Evolutionary conservation across 2,113 vertebrate species (phyloP).

Genomic region (Daboia siamensis): DNA sequence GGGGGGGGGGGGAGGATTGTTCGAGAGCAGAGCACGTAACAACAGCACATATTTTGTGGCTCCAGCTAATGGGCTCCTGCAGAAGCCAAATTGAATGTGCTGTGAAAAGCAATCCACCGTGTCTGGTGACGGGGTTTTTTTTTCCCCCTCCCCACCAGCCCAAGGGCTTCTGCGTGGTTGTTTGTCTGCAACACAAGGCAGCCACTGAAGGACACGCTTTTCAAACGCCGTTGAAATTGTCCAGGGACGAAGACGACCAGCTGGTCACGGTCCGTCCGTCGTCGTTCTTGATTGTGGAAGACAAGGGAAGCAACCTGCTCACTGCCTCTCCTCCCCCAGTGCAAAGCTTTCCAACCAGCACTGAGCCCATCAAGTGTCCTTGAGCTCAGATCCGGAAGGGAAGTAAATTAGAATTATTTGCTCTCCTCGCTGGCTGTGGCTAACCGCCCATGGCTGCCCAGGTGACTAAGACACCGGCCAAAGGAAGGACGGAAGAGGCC

Average conservation of each 20-base stretch:
- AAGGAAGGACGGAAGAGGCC: background rate
- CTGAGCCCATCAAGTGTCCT: background rate
- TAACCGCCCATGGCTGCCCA: background rate
- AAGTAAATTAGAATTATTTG: background rate
- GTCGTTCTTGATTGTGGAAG: background rate
- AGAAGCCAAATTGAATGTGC: background rate
- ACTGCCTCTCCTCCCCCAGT: fast-evolving
- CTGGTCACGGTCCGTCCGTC: background rate
- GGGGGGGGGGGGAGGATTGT: background rate
- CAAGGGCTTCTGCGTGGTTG: background rate
- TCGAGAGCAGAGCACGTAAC: background rate
- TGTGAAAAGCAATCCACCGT: background rate
- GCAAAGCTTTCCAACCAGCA: background rate
- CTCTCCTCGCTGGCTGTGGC: background rate
- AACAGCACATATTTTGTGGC: background rate
- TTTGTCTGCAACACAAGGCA: background rate
- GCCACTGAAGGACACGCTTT: background rate
- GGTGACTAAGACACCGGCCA: background rate
- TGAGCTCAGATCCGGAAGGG: background rate
- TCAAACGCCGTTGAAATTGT: background rate
- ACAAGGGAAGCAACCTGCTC: background rate
- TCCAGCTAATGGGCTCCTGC: background rate
- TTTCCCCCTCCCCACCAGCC: fast-evolving
- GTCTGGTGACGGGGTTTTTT: background rate
- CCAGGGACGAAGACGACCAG: background rate